These are phyloP conservation scores for Pseudomugil tenellus DNA, from an alignment of 2,797 vertebrate genomes.

Conservation along the genomic window DNA sequence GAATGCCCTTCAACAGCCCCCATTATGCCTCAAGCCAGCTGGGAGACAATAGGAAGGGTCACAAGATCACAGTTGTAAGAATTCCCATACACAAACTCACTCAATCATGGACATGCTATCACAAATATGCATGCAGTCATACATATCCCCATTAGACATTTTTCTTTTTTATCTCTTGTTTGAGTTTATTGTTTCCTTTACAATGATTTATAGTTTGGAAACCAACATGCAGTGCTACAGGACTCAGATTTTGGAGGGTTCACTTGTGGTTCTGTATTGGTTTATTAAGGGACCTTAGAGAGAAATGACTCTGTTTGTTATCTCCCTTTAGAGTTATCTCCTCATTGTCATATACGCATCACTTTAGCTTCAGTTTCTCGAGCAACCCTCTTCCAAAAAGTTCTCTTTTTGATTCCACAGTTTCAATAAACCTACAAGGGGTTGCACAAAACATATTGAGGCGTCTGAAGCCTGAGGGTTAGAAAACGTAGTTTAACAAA, in stretches of 20 bases:
- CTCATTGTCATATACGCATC: neutral
- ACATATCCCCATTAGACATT: neutral
- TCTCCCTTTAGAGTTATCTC: neutral
- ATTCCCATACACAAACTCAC: constrained; percentile 54
- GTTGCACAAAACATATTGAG: neutral
- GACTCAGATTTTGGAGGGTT: neutral
- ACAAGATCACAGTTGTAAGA: constrained; percentile 47
- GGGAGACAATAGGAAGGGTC: constrained; percentile 61
- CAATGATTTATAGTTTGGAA: neutral
- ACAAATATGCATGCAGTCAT: constrained; percentile 22
- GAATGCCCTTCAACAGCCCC: constrained; percentile 36
- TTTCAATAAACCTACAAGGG: neutral
- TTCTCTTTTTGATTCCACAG: neutral
- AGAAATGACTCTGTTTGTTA: neutral
- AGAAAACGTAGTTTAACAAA: neutral
- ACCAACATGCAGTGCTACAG: neutral
- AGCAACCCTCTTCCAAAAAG: neutral
- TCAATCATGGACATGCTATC: constrained; percentile 30
- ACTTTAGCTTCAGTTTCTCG: neutral
- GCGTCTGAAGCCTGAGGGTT: neutral
- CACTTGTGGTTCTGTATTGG: neutral
- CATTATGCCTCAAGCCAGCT: constrained; percentile 63
- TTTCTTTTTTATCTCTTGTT: neutral
- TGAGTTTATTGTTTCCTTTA: neutral
- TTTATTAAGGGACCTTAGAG: neutral